Base-by-base conservation (phyloP, 2,888 invertebrate species). In the Belgica antarctica region DNA sequence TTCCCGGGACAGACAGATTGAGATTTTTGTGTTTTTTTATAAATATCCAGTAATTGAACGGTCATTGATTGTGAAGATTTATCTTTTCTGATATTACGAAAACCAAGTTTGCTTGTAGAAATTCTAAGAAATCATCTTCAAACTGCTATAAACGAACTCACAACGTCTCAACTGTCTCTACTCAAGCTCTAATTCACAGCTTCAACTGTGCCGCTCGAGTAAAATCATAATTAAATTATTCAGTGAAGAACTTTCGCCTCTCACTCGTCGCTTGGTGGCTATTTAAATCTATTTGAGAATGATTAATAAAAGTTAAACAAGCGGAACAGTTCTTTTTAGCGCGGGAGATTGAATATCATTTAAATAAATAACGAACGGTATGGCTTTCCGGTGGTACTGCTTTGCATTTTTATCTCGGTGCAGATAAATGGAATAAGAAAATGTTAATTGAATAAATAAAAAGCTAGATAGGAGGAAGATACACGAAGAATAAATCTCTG, bases 291-390 rank as follows among this genome's bases (percentile, higher is more conserved):
- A 68, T 68, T 68, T 68, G 57, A 17, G 28, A 57, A 47, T 68
- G 52, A 68, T 68, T 68, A 68, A 57, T 68, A 52, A 57, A 24
- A 59, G 12, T 59, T 27, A 59, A 59, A 59, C 59, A 59, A 59
- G 27, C 59, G 3, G n/a, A 24, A n/a, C 59, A n/a, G n/a, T 28
- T 34, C 57, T 15, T 57, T 31, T 47, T 25, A 12, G 57, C 27
- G 22, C 15, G 27, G 24, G 57, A 52, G 57, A 68, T 68, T 68
- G 68, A 68, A 68, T 68, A 68, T 68, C 57, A 68, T 68, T 68
- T 68, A 68, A 68, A 68, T 68, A 68, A 68, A 68, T 68, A 68
- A 68, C 57, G 68, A 68, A 68, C 25, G 47, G n/a, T 68, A 57
- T 57, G 47, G 52, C 34, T 68, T 10, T 34, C 24, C 3, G n/a